Evolutionary conservation across 2,888 invertebrate genomes (phyloP), one percentile per base, ranked within the genome.

Genomic region (Callimorpha dominula): DNA sequence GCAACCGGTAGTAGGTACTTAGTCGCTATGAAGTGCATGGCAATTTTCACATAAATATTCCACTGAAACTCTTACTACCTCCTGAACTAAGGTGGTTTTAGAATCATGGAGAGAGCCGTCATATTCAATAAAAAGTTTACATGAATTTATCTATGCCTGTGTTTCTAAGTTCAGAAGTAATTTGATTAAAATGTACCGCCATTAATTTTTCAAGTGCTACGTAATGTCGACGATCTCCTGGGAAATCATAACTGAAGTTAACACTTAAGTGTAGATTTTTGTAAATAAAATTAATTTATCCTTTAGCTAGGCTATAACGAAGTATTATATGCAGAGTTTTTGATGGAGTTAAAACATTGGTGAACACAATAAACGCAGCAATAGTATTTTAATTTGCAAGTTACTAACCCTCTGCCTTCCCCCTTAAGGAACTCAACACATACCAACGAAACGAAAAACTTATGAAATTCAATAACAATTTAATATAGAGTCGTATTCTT

Each of bases 181-280:
- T 65, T 65, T 20, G 49, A 31, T 20, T 65, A 65, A 65, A 65
- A 65, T 49, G 31, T 49, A 31, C 49, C 4, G 20, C 20, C 15
- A 65, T 65, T 49, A 65, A 31, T 49, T 46, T 31, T 49, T 49
- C 65, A 66, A 68, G 54, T 43, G 46, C 43, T 42, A 43, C 20
- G 64, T 65, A 43, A 65, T 46, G 20, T 46, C 20, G 49, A n/a
- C 14, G 49, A 65, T 65, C 65, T 54, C 67, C 7, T n/a, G 67
- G 67, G 54, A 54, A 52, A 52, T 54, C 52, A 67, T 43, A 20
- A 20, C 67, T 54, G 52, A 3, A 43, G 54, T 42, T 42, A 20
- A 40, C 1, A 12, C n/a, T 52, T 42, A 67, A 60, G 57, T 20
- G n/a, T 46, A 17, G 14, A 31, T 46, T 46, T 20, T 63, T 65